phyloP scores from a whole-genome alignment of 2,797 vertebrate species.

The Hippocampus kuda region DNA sequence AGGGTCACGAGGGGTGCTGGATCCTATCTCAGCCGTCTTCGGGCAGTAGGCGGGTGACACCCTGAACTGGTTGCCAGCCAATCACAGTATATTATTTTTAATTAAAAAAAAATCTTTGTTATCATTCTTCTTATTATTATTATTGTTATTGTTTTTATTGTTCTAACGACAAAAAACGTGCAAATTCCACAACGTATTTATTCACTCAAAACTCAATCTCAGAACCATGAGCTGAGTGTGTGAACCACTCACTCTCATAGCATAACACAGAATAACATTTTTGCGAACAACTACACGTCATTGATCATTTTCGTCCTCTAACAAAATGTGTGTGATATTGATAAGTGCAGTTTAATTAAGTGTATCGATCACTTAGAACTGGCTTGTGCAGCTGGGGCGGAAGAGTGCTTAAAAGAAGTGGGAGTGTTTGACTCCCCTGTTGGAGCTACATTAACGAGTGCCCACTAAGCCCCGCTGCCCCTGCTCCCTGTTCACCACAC shows the following conservation, averaged over 20 bases:
- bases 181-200: not conserved
- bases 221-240: not conserved
- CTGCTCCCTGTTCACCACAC: conserved; percentile 18
- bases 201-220: not conserved
- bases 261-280: not conserved
- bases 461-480: conserved; percentile 18
- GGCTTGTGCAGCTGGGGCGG: conserved; percentile 47
- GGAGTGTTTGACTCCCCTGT: conserved; percentile 58
- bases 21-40: too few relatives aligned
- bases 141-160: too few relatives aligned
- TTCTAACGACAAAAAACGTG: too few relatives aligned
- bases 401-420: conserved; percentile 62
- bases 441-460: conserved; percentile 56
- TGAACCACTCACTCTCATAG: not conserved
- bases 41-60: too few relatives aligned
- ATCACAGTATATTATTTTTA: too few relatives aligned
- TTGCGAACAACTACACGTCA: conserved; percentile 7
- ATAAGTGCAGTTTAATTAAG: conserved; percentile 93
- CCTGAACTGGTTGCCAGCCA: too few relatives aligned
- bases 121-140: too few relatives aligned
- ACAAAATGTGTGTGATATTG: conserved; percentile 85
- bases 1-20: too few relatives aligned
- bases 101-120: too few relatives aligned
- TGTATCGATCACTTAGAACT: conserved; percentile 79
- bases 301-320: conserved; percentile 59